Base-by-base conservation (phyloP, 2,113 vertebrate genomes). In the Danionella cerebrum region DNA sequence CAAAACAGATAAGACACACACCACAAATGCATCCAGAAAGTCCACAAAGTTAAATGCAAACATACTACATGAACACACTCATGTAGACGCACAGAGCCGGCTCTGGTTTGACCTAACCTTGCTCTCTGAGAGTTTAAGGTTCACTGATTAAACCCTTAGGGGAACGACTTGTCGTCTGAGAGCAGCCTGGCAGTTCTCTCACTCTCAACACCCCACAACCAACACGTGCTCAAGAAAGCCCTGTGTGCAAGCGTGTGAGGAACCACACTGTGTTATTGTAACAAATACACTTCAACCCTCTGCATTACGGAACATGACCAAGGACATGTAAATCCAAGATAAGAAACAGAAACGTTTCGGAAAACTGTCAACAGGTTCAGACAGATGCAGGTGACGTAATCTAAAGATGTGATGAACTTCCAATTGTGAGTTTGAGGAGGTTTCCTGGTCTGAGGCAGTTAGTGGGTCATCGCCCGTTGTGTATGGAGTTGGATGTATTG, bases 131-230 rank as follows among this genome's bases (percentile, higher is more conserved):
- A 25, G 41, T 63, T 69, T 51, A 36, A 19, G 42, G 33, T 50
- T 31, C 57, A 53, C 16, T 63, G 47, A 52, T 70, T 60, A 50
- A 54, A 55, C 50, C 71, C 58, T 59, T 27, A 72, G 70, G 54
- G 64, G 60, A 58, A 67, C 35, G 47, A 35, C 6, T 16, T 21
- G 12, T 11, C 31, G 31, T 19, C 59, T 48, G 42, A 48, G 59
- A 50, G 62, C 31, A 50, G 51, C 35, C 36, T 44, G 39, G 55
- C 39, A 53, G 47, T 27, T 44, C 52, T 27, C 31, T 42, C 21
- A 44, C 52, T 27, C 31, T 42, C 21, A 44, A 45, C 54, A 67
- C 38, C 44, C 33, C 45, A 62, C 60, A 53, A 52, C 57, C 41
- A 70, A 70, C 55, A 52, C 13, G 45, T 16, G 51, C 45, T 62